These are phyloP conservation scores for Metopolophium dirhodum DNA, from an alignment of 1,140 invertebrate genomes.

Conservation along the genomic window DNA sequence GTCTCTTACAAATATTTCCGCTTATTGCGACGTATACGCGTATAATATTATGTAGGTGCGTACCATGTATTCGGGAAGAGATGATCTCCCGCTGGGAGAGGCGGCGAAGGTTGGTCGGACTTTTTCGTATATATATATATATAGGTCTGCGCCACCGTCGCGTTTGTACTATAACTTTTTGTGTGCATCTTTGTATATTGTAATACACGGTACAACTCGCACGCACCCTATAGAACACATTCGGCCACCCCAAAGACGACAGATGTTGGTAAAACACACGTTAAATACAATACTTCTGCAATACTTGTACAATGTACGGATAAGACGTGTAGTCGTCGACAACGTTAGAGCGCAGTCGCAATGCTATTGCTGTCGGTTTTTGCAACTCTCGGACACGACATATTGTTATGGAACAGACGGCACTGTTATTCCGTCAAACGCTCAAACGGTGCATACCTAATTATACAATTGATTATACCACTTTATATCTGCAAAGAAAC, in stretches of 20 bases:
- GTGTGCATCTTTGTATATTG: not conserved
- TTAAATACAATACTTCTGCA: not conserved
- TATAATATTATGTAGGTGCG: not conserved
- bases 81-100: not conserved
- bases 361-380: not conserved
- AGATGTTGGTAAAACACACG: not conserved
- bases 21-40: not conserved
- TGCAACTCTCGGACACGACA: not conserved
- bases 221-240: too few species aligned
- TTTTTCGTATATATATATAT: too few species aligned
- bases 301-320: not conserved
- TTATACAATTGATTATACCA: not conserved
- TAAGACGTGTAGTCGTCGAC: not conserved
- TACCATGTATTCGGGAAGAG: not conserved
- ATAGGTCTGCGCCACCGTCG: not conserved
- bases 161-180: not conserved
- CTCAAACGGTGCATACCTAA: not conserved
- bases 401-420: not conserved
- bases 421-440: not conserved
- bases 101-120: too few species aligned
- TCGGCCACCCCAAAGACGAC: not conserved
- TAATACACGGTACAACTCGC: not conserved
- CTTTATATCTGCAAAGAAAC: not conserved
- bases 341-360: not conserved
- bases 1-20: not conserved